A percentile compares a stretch with the other conserved stretches of the same genome.
phyloP scores from a whole-genome alignment of 2,888 invertebrate genomes.

The Disparrhopalites patrizii region DNA sequence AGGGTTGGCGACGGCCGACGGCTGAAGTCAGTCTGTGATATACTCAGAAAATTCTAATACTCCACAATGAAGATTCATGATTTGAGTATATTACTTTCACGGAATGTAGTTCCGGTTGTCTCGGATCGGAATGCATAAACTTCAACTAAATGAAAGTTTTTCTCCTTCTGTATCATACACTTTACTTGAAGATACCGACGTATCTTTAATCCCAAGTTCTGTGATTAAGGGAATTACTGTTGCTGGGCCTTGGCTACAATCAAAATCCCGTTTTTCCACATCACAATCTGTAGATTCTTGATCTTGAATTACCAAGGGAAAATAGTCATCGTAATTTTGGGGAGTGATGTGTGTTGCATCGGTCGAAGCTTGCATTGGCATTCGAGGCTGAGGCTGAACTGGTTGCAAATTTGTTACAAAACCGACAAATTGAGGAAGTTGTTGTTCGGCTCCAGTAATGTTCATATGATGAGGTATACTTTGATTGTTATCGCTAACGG shows the following conservation, averaged over 20 bases:
- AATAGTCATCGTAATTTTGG: conserved; percentile 25
- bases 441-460: conserved; percentile 12
- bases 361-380: conserved; percentile 10
- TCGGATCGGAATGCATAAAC: no score
- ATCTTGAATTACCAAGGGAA: conserved; percentile 37
- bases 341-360: neutral
- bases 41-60: no score
- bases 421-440: conserved; percentile 26
- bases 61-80: no score
- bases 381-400: conserved; percentile 23
- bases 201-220: conserved; percentile 47
- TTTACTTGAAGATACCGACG: neutral
- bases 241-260: conserved; percentile 37
- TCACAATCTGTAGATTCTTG: conserved; percentile 21
- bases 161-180: no score
- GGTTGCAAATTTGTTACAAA: conserved; percentile 21
- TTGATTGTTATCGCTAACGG: conserved; percentile 29
- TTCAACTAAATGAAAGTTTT: no score
- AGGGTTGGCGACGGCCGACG: no score
- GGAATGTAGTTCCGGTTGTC: no score
- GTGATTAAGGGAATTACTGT: conserved; percentile 48
- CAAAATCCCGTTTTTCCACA: conserved; percentile 34
- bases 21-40: no score
- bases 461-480: conserved; percentile 23
- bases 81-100: no score